Conservation (phyloP, 2,113 vertebrate genomes). For the Mirza zaza region DNA sequence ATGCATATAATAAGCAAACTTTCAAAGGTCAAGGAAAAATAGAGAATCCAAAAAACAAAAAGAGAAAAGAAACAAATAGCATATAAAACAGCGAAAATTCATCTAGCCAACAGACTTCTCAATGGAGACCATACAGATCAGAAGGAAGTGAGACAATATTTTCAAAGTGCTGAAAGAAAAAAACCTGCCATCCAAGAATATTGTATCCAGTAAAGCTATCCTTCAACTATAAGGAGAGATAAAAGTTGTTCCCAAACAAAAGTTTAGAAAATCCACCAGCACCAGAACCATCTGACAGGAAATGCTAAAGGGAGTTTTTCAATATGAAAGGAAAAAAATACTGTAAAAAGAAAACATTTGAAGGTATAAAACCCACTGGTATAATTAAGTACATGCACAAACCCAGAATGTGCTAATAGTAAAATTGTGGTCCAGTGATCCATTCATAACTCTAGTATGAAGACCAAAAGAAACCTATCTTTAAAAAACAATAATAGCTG, state of each 20-base stretch:
- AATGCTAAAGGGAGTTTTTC: background rate
- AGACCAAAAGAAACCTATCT: background rate
- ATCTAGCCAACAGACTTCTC: background rate
- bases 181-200: background rate
- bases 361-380: background rate
- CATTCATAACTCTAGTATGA: background rate
- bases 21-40: background rate
- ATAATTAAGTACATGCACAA: background rate
- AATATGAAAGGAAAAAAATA: background rate
- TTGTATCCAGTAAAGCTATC: background rate
- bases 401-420: background rate
- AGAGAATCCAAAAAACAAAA: background rate
- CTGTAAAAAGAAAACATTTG: background rate
- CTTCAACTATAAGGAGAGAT: background rate
- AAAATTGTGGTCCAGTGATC: background rate
- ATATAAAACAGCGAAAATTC: background rate
- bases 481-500: background rate
- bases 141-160: background rate
- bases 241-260: background rate
- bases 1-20: background rate
- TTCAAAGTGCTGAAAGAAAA: background rate
- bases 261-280: background rate
- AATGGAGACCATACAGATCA: background rate
- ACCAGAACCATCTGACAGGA: background rate
- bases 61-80: background rate